Evolutionary conservation across 2,797 vertebrate species (phyloP), one percentile per base, ranked within the genome.

Genomic region (Falco columbarius): DNA sequence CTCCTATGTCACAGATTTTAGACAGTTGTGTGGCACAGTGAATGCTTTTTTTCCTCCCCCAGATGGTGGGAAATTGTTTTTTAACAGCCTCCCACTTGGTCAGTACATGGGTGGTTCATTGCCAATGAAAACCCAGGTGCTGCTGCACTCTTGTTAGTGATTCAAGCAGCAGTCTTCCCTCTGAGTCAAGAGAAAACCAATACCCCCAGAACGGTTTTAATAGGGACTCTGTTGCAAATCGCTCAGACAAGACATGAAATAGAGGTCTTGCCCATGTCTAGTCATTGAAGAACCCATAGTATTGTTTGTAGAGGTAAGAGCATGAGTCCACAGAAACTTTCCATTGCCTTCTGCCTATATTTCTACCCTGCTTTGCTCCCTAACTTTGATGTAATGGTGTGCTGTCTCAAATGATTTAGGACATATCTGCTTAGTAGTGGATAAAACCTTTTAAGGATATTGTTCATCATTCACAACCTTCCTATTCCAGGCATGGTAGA

Each of bases 61-160:
- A 30, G 42, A 55, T 20, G 66, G 76, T 95, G 97, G 90, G 91
- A 95, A 95, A 92, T 93, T 73, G 88, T 73, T 93, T 83, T 89
- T 62, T 66, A 70, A 21, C 91, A 95, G 93, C 87, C 91, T 96
- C 93, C 82, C 89, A 90, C 90, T 90, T 52, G 80, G 76, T 90
- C 76, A 75, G 72, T 63, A 65, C 72, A 86, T 1, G 27, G 15
- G 88, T 75, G 79, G 76, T 68, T 71, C 66, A 38, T 36, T 94
- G 94, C 96, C 96, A 97, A 95, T 27, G 95, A 89, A 97, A 95
- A 94, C 72, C 88, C 97, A 95, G 94, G 96, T 97, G 96, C 91
- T 93, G 90, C 81, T 34, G 90, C 81, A 73, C 15, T 89, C 55
- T 34, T 93, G 66, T 61, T 52, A 21, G 32, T 87, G 75, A 86